Percentiles rank a stretch among this genome's conserved stretches.
These are phyloP conservation scores for Aphidius ervi DNA, from an alignment of 1,140 invertebrate species.

Conservation along the genomic window DNA sequence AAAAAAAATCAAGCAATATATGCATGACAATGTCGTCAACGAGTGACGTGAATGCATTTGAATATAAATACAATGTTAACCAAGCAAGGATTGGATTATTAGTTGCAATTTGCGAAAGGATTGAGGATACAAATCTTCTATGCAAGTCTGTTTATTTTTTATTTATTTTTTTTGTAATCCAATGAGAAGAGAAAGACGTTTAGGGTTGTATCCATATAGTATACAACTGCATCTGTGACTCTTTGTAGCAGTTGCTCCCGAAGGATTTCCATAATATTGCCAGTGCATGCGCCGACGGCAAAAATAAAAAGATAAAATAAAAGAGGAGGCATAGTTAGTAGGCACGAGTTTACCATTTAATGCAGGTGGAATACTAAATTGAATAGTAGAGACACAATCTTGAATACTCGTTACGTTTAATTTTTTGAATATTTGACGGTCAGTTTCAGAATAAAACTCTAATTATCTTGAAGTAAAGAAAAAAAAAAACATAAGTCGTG, in stretches of 20 bases:
- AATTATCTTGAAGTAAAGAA: too few species aligned
- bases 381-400: too few species aligned
- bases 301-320: too few species aligned
- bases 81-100: conserved; percentile 15
- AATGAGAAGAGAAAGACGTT: not conserved
- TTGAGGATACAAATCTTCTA: conserved; percentile 18
- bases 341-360: conserved; percentile 31
- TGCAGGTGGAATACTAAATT: conserved; percentile 31
- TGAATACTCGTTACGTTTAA: too few species aligned
- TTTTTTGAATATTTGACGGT: too few species aligned
- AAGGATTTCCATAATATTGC: conserved; percentile 38
- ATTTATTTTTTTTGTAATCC: not conserved
- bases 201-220: conserved; percentile 2
- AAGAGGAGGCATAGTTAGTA: conserved; percentile 29
- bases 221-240: conserved; percentile 5
- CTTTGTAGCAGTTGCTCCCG: conserved; percentile 8
- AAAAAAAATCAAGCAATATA: too few species aligned
- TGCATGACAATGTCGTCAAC: not conserved
- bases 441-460: too few species aligned
- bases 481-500: too few species aligned
- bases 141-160: not conserved
- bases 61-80: conserved; percentile 7
- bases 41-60: conserved; percentile 14
- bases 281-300: conserved; percentile 10
- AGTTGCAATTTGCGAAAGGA: conserved; percentile 19